phyloP scores from a whole-genome alignment of 2,797 vertebrate genomes.

The Yasuhikotakia modesta region DNA sequence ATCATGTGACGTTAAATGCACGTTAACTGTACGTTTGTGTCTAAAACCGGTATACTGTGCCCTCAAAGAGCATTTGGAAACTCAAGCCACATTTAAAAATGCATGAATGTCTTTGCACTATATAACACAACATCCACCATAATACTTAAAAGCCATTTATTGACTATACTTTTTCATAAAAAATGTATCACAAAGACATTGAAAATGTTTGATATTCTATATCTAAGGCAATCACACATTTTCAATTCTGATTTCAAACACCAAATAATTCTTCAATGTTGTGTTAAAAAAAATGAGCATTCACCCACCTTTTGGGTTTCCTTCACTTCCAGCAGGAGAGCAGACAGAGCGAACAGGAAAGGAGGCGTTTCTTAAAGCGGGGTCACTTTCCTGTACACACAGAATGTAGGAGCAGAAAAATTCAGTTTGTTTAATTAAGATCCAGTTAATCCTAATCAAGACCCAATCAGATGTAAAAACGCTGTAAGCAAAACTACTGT shows the following conservation, averaged over 20 bases:
- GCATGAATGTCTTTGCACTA: neutral
- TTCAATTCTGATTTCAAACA: no score
- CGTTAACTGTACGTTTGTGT: neutral
- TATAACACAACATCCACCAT: no score
- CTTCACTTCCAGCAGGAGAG: constrained; percentile 90
- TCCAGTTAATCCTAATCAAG: neutral
- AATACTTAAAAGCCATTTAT: no score
- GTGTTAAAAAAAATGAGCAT: neutral
- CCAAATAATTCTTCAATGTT: no score
- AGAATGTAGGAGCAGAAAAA: neutral
- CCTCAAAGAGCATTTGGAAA: neutral
- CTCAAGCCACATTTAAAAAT: neutral
- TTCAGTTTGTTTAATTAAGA: no score
- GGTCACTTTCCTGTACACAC: constrained; percentile 83
- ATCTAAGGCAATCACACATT: no score
- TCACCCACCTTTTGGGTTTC: constrained; percentile 87
- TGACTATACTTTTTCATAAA: no score
- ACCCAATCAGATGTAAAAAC: neutral
- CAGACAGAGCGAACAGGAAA: constrained; percentile 90
- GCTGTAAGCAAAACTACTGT: no score
- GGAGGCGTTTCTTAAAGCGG: constrained; percentile 86
- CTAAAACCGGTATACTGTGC: no score
- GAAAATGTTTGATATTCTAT: no score
- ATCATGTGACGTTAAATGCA: neutral
- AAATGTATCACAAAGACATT: no score